Conservation (phyloP, 2,113 vertebrate genomes). For the Equus quagga region DNA sequence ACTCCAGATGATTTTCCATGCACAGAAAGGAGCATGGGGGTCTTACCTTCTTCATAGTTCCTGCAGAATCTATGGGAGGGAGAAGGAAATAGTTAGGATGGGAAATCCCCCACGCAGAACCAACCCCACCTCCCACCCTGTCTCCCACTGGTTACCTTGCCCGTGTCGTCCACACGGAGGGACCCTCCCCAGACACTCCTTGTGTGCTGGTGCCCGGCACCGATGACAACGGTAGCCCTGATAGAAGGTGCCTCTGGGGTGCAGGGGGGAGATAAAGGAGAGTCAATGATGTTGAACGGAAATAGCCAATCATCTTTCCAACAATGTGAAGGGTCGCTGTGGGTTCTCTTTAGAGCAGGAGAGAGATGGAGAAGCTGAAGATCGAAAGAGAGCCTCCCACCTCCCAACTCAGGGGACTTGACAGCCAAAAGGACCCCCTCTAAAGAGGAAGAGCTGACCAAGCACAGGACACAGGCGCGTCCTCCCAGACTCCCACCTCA, state of each 20-base stretch:
- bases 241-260: conserved; percentile 93
- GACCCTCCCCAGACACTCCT: conserved; percentile 96
- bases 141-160: conserved; percentile 85
- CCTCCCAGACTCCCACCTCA: conserved; percentile 88
- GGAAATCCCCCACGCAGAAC: neutral
- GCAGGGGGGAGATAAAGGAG: neutral
- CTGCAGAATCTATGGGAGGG: conserved; percentile 72
- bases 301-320: neutral
- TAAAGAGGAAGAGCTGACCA: neutral
- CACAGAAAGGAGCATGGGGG: neutral
- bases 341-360: neutral
- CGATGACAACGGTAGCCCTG: conserved; percentile 95
- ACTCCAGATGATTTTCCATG: neutral
- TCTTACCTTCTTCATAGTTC: conserved; percentile 85
- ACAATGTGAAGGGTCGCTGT: neutral
- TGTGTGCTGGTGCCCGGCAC: conserved; percentile 94
- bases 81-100: neutral
- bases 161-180: conserved; percentile 88
- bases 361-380: neutral
- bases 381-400: neutral
- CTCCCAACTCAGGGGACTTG: neutral
- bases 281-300: neutral
- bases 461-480: neutral
- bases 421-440: neutral
- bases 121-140: neutral